These are phyloP conservation scores for Lethrus apterus DNA, from an alignment of 1,140 invertebrate species.

Conservation along the genomic window DNA sequence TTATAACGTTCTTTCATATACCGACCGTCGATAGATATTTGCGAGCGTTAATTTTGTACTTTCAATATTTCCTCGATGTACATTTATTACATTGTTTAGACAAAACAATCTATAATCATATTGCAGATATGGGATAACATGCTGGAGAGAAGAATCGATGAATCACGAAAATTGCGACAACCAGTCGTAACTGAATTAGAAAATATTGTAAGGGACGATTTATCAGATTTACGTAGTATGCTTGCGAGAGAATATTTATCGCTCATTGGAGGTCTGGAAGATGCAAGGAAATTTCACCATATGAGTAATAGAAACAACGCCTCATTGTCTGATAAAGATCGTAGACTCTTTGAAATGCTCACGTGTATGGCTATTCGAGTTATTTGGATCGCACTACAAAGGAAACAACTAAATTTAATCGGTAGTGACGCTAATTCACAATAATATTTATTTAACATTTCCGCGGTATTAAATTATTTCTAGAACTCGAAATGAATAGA, in stretches of 20 bases:
- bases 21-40: conserved; percentile 53
- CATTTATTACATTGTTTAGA: no score
- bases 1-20: conserved; percentile 52
- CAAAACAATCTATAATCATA: no score
- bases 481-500: conserved; percentile 53
- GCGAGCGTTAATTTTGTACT: conserved; percentile 53
- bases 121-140: conserved; percentile 48
- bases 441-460: conserved; percentile 3
- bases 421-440: conserved; percentile 35
- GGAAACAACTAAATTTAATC: conserved; percentile 50
- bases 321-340: conserved; percentile 52
- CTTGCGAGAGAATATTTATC: conserved; percentile 53
- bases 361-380: conserved; percentile 50
- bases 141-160: conserved; percentile 44
- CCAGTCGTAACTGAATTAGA: conserved; percentile 48
- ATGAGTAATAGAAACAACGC: conserved; percentile 46
- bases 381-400: conserved; percentile 54
- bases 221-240: conserved; percentile 49
- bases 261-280: conserved; percentile 47
- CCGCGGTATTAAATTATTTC: conserved; percentile 1
- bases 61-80: conserved; percentile 53
- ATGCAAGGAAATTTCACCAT: conserved; percentile 49
- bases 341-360: conserved; percentile 51
- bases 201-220: conserved; percentile 46
- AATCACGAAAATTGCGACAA: conserved; percentile 49